Conservation (phyloP, 2,797 vertebrate species). For the Gymnoscopelus braueri region DNA sequence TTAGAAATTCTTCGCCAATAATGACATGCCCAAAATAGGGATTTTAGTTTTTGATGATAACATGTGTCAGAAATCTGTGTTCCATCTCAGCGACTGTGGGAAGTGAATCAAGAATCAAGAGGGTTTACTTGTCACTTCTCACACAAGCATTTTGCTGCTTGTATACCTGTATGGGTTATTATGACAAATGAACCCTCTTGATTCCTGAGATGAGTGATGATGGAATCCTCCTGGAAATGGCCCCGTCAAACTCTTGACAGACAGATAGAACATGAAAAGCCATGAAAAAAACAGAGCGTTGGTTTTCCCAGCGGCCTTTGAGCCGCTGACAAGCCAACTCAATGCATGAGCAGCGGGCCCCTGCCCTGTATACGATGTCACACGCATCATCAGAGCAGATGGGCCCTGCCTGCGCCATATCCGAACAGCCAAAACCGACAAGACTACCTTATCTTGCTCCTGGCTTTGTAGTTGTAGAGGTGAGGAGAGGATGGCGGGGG, state of each 20-base stretch:
- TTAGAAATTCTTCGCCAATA: too few species aligned
- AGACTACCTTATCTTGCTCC: slow-evolving; percentile 83
- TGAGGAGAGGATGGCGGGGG: slow-evolving; percentile 70
- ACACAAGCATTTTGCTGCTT: too few species aligned
- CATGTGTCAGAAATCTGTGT: too few species aligned
- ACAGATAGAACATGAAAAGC: slow-evolving; percentile 70
- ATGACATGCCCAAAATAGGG: too few species aligned
- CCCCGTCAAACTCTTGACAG: slow-evolving; percentile 52
- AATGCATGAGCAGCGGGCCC: slow-evolving; percentile 65
- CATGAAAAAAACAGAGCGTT: slow-evolving; percentile 58
- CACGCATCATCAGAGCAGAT: slow-evolving; percentile 76
- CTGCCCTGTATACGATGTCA: slow-evolving; percentile 80
- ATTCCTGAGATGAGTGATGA: slow-evolving; percentile 7
- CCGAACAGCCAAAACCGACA: slow-evolving; percentile 74
- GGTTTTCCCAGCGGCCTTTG: slow-evolving; percentile 59
- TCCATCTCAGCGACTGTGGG: too few species aligned
- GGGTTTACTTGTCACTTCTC: too few species aligned
- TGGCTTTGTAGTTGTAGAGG: slow-evolving; percentile 79
- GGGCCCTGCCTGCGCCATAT: slow-evolving; percentile 67
- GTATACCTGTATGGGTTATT: too few species aligned
- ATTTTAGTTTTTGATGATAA: too few species aligned
- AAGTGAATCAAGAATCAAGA: too few species aligned
- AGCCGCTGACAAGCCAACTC: slow-evolving; percentile 76
- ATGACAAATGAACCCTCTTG: not conserved
- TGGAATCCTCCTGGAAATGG: slow-evolving; percentile 36